Conservation (phyloP, 1,140 invertebrate genomes). For the Apis laboriosa region DNA sequence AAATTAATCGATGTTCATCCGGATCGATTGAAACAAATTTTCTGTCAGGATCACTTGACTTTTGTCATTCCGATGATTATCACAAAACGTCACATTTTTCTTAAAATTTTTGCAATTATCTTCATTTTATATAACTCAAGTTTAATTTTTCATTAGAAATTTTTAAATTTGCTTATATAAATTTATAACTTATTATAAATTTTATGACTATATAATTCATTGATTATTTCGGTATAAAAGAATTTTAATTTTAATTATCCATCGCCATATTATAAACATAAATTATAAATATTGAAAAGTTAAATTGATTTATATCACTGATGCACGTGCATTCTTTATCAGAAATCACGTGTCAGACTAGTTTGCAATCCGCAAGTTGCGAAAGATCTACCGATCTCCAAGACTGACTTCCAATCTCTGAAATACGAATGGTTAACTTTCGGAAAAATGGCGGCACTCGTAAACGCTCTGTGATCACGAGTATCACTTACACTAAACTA, state of each 20-base stretch:
- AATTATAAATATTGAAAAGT: not conserved
- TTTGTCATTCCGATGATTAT: not conserved
- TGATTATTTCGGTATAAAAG: not conserved
- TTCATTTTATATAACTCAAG: not conserved
- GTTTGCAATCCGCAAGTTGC: not conserved
- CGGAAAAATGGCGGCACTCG: conserved; percentile 37
- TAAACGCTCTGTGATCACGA: conserved; percentile 41
- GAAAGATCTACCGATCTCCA: conserved; percentile 6
- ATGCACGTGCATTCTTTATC: conserved; percentile 32
- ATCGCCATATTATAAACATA: not conserved
- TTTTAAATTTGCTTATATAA: not conserved
- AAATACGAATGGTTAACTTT: conserved; percentile 14
- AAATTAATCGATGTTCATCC: not conserved
- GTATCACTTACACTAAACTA: conserved; percentile 34
- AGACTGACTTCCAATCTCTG: not conserved
- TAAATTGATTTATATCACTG: not conserved
- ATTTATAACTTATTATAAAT: not conserved
- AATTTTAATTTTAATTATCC: not conserved
- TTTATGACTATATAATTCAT: not conserved
- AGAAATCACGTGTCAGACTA: conserved; percentile 33
- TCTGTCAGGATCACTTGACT: not conserved
- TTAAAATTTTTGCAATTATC: not conserved
- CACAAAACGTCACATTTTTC: conserved; percentile 3
- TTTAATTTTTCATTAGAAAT: not conserved
- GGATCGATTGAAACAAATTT: not conserved